A percentile compares a stretch with the other conserved stretches of the same genome.
Conservation (phyloP, 1,140 invertebrate species). For the Acromyrmex charruanus region DNA sequence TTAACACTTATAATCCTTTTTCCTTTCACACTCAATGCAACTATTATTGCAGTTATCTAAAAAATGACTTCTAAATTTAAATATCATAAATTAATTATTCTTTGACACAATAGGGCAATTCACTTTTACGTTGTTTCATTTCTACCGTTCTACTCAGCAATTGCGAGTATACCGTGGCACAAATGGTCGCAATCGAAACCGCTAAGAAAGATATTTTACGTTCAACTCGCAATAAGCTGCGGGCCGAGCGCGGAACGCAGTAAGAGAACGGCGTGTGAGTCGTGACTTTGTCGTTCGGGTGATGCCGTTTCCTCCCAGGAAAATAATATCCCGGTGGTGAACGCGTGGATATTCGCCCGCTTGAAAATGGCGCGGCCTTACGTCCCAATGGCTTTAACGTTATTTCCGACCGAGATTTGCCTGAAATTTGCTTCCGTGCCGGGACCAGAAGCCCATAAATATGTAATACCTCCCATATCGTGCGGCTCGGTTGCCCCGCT, state of each 20-base stretch:
- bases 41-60: background rate
- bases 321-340: conserved; percentile 70
- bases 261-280: conserved; percentile 26
- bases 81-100: background rate
- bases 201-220: conserved; percentile 43
- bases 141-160: conserved; percentile 10
- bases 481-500: conserved; percentile 62
- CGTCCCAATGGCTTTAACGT: conserved; percentile 82
- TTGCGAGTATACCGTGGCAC: background rate
- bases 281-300: background rate
- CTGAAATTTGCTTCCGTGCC: conserved; percentile 85
- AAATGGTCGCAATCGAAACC: conserved; percentile 49
- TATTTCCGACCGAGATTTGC: conserved; percentile 84
- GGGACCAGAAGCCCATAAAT: conserved; percentile 86
- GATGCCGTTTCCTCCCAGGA: conserved; percentile 46
- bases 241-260: background rate
- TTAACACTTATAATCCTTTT: background rate
- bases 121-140: conserved; percentile 6
- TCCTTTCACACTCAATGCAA: background rate
- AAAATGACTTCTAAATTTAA: background rate
- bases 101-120: background rate
- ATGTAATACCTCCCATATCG: conserved; percentile 85
- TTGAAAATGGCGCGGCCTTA: conserved; percentile 74
- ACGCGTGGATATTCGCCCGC: conserved; percentile 56
- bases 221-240: conserved; percentile 63